These are phyloP conservation scores for Epiblema foenella DNA, from an alignment of 2,888 invertebrate genomes.

Conservation along the genomic window DNA sequence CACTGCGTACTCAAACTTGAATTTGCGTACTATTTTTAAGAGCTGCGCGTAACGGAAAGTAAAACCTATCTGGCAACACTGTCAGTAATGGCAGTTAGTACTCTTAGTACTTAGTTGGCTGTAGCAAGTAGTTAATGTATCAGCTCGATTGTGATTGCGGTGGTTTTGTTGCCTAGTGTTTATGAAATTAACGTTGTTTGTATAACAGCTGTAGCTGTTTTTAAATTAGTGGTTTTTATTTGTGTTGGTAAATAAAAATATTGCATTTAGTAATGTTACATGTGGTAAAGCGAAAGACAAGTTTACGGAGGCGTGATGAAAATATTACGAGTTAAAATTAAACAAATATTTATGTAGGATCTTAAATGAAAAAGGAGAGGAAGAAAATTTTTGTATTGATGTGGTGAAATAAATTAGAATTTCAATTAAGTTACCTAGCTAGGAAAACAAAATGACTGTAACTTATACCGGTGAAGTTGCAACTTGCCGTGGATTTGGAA, in stretches of 20 bases:
- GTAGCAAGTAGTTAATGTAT: slow-evolving; percentile 9
- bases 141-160: slow-evolving; percentile 5
- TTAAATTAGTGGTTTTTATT: neutral
- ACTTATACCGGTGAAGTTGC: slow-evolving; percentile 95
- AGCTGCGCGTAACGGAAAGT: too few species aligned
- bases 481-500: slow-evolving; percentile 93
- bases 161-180: slow-evolving; percentile 1
- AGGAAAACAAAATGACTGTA: slow-evolving; percentile 88
- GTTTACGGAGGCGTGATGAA: slow-evolving; percentile 9
- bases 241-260: slow-evolving; percentile 18
- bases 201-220: slow-evolving; percentile 19
- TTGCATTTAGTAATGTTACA: slow-evolving; percentile 17
- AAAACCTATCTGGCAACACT: too few species aligned
- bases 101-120: too few species aligned
- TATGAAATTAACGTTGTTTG: slow-evolving; percentile 16
- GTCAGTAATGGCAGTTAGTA: too few species aligned
- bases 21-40: too few species aligned
- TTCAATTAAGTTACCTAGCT: neutral
- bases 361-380: neutral
- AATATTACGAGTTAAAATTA: slow-evolving; percentile 3
- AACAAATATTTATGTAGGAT: slow-evolving; percentile 1
- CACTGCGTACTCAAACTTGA: too few species aligned
- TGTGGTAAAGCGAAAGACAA: neutral
- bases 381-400: neutral
- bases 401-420: neutral